Evolutionary conservation across 2,888 invertebrate genomes (phyloP).

Genomic region (Amblyjoppa fuscipennis): DNA sequence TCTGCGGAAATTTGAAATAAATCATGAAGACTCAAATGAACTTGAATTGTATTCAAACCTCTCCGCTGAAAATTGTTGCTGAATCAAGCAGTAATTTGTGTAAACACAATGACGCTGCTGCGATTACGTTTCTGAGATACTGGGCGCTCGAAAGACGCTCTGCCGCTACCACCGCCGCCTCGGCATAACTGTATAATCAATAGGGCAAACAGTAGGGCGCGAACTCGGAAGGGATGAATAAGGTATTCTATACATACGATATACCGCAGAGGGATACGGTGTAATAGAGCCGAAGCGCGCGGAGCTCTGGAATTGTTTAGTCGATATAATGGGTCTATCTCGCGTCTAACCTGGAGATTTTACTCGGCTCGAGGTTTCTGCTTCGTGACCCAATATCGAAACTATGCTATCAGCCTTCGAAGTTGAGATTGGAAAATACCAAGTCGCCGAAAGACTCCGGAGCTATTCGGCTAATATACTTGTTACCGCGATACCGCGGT

Average conservation of each 20-base stretch:
- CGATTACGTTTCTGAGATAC: slow-evolving; percentile 40
- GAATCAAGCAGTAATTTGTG: slow-evolving; percentile 15
- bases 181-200: slow-evolving; percentile 78
- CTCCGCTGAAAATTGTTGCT: not conserved
- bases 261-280: slow-evolving; percentile 65
- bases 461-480: not conserved
- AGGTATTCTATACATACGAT: slow-evolving; percentile 53
- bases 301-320: slow-evolving; percentile 71
- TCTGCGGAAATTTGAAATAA: too few species aligned
- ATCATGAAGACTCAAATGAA: too few species aligned
- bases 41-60: not conserved
- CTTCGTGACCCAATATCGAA: slow-evolving; percentile 57
- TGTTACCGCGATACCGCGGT: not conserved
- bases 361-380: slow-evolving; percentile 49
- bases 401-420: slow-evolving; percentile 39
- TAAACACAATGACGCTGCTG: slow-evolving; percentile 25
- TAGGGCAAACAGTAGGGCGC: slow-evolving; percentile 78
- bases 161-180: slow-evolving; percentile 59
- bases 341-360: slow-evolving; percentile 52
- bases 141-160: slow-evolving; percentile 50
- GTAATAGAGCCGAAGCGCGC: slow-evolving; percentile 61
- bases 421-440: slow-evolving; percentile 12
- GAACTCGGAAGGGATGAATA: slow-evolving; percentile 69
- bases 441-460: not conserved
- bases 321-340: slow-evolving; percentile 73